Evolutionary conservation across 2,797 vertebrate genomes (phyloP).

Genomic region (Tauraco hartlaubi): DNA sequence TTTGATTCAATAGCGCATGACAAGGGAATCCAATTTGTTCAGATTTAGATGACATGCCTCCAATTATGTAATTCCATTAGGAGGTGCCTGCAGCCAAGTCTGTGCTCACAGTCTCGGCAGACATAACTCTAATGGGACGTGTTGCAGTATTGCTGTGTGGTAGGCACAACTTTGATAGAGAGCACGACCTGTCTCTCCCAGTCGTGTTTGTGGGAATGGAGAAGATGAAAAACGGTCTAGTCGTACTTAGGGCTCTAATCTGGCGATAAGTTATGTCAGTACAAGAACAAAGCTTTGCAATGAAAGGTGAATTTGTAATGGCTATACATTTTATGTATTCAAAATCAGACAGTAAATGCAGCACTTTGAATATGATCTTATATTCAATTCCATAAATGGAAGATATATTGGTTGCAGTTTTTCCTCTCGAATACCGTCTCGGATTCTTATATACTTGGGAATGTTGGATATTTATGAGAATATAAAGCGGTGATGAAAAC

Average conservation of each 20-base stretch:
- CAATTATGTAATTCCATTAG: constrained; percentile 77
- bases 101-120: constrained; percentile 56
- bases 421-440: constrained; percentile 65
- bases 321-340: constrained; percentile 72
- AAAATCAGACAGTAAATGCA: constrained; percentile 66
- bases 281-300: constrained; percentile 69
- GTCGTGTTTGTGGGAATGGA: constrained; percentile 45
- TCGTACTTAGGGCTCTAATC: constrained; percentile 56
- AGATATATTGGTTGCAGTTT: constrained; percentile 66
- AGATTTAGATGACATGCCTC: constrained; percentile 76
- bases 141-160: constrained; percentile 52
- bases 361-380: constrained; percentile 71
- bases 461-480: constrained; percentile 68
- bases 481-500: constrained; percentile 69
- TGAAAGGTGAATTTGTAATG: constrained; percentile 68
- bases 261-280: constrained; percentile 66
- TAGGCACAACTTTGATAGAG: constrained; percentile 67
- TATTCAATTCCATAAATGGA: constrained; percentile 64
- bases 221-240: constrained; percentile 42
- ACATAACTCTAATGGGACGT: constrained; percentile 49
- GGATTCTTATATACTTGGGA: constrained; percentile 64
- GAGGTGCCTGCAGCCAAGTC: constrained; percentile 67
- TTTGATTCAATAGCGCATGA: constrained; percentile 75
- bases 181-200: constrained; percentile 56
- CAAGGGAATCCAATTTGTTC: constrained; percentile 76